These are phyloP conservation scores for Amphibalanus amphitrite DNA, from an alignment of 1,140 invertebrate genomes.

Conservation along the genomic window DNA sequence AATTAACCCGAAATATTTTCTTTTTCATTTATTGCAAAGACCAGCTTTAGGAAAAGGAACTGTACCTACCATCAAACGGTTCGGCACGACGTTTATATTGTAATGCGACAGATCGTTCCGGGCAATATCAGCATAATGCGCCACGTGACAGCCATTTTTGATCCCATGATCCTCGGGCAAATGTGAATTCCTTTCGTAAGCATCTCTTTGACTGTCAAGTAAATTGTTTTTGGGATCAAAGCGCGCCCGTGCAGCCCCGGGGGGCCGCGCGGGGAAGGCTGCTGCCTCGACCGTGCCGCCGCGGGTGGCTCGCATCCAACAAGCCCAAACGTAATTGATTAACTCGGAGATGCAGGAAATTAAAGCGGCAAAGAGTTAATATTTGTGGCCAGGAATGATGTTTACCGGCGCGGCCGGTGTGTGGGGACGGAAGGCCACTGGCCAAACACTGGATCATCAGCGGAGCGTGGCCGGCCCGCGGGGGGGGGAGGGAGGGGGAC, in stretches of 20 bases:
- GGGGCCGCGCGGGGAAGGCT: not conserved
- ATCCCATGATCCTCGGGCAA: not conserved
- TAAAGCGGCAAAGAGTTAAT: slow-evolving; percentile 1
- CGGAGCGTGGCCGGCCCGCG: no score
- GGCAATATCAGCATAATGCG: not conserved
- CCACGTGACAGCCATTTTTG: not conserved
- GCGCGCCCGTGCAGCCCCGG: no score
- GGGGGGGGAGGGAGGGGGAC: no score
- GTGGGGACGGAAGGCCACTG: not conserved
- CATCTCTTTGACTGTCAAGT: not conserved
- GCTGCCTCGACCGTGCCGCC: no score
- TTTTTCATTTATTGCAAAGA: no score
- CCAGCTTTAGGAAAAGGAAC: no score
- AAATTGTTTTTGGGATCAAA: slow-evolving; percentile 1
- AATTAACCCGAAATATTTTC: no score
- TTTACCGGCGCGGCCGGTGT: not conserved
- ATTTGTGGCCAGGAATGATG: not conserved
- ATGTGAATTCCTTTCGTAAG: not conserved
- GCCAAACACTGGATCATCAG: not conserved
- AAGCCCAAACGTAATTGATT: not conserved
- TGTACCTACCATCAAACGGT: no score
- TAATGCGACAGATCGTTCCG: no score
- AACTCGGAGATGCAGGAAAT: not conserved
- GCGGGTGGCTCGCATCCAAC: not conserved
- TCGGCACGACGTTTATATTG: no score